phyloP scores from a whole-genome alignment of 2,888 invertebrate species.

The Limnephilus marmoratus region DNA sequence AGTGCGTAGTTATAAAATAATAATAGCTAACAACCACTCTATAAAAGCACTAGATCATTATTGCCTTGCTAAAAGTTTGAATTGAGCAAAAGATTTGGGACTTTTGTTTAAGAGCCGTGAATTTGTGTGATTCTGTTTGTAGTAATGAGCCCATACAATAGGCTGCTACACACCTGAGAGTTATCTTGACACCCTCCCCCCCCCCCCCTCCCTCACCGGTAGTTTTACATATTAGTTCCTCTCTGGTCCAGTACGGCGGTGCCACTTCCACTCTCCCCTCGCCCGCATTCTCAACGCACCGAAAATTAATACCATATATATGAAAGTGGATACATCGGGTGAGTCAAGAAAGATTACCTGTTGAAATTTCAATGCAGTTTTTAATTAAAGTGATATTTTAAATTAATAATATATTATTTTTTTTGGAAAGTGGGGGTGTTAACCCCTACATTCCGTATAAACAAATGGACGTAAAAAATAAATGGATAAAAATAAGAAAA shows the following conservation, averaged over 20 bases:
- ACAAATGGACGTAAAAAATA: too few relatives aligned
- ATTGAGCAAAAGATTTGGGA: background rate
- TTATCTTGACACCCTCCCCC: conserved; percentile 31
- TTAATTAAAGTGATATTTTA: background rate
- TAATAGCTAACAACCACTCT: background rate
- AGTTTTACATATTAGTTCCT: background rate
- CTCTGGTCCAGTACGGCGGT: conserved; percentile 19
- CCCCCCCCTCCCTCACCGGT: background rate
- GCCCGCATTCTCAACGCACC: conserved; percentile 40
- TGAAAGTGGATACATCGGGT: conserved; percentile 45
- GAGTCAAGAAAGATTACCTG: background rate
- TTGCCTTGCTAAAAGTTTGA: background rate
- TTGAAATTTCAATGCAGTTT: background rate
- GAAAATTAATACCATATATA: conserved; percentile 32
- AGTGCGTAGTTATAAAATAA: background rate
- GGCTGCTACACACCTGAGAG: background rate
- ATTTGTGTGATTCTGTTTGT: conserved; percentile 2
- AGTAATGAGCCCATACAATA: background rate
- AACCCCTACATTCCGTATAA: too few relatives aligned
- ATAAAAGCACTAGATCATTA: background rate
- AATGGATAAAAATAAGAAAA: too few relatives aligned
- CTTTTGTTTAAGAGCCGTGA: background rate
- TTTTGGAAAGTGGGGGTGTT: too few relatives aligned
- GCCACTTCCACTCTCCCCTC: conserved; percentile 13
- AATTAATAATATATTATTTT: too few relatives aligned